phyloP scores from a whole-genome alignment of 2,888 invertebrate genomes.

The Scelioninae gen. 2 region DNA sequence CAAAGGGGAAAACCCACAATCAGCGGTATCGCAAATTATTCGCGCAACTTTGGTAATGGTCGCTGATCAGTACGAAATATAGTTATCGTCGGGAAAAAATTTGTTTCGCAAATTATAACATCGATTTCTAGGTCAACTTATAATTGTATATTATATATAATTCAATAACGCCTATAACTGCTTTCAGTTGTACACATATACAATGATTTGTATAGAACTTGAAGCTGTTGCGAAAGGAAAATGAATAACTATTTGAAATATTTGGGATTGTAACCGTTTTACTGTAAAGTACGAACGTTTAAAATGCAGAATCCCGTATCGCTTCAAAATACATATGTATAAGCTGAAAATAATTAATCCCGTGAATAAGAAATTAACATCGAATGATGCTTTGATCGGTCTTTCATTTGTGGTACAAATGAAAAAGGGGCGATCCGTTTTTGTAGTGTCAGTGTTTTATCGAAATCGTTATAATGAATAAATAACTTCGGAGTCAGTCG shows the following conservation, averaged over 20 bases:
- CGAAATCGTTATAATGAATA: no score
- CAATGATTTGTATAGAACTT: no score
- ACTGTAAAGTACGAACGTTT: no score
- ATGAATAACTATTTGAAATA: no score
- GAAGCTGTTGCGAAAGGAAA: no score
- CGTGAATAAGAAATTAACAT: slow-evolving; percentile 16
- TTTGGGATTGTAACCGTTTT: no score
- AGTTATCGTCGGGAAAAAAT: neutral
- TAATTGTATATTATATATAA: slow-evolving; percentile 10
- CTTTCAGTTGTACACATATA: no score
- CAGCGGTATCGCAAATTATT: slow-evolving; percentile 4
- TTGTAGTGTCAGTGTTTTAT: no score
- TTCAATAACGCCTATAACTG: no score
- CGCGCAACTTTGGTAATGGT: slow-evolving; percentile 31
- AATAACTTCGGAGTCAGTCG: no score
- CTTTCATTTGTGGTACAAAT: slow-evolving; percentile 19
- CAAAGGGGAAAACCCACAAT: slow-evolving; percentile 49
- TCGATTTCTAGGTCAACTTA: slow-evolving; percentile 27
- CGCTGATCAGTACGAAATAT: slow-evolving; percentile 12
- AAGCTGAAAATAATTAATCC: slow-evolving; percentile 5
- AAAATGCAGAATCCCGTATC: neutral
- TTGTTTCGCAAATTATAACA: slow-evolving; percentile 18
- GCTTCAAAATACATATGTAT: slow-evolving; percentile 2
- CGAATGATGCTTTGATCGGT: slow-evolving; percentile 13
- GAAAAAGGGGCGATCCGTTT: slow-evolving; percentile 21